Evolutionary conservation across 2,888 invertebrate species (phyloP).

Genomic region (Monochamus alternatus): DNA sequence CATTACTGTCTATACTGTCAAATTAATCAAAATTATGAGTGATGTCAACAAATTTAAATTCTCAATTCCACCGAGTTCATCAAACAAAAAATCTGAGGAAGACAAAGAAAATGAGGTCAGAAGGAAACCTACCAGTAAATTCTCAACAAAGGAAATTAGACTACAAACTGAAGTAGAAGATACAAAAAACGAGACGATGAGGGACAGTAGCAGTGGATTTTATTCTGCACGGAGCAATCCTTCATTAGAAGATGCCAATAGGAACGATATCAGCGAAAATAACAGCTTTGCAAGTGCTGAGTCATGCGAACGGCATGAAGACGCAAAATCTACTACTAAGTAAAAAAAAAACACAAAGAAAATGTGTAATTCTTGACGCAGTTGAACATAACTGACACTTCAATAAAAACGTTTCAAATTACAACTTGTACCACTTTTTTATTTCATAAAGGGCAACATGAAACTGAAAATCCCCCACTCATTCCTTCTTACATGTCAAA

Average conservation of each 20-base stretch:
- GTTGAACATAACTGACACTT: no score
- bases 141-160: conserved; percentile 30
- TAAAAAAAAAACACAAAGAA: background rate
- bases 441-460: no score
- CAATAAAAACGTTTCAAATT: no score
- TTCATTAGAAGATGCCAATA: background rate
- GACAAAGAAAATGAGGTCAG: conserved; percentile 15
- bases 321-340: background rate
- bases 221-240: conserved; percentile 40
- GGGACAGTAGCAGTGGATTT: conserved; percentile 39
- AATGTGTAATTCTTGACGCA: background rate
- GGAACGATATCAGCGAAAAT: conserved; percentile 13
- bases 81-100: conserved; percentile 8
- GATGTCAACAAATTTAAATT: conserved; percentile 14
- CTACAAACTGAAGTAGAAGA: conserved; percentile 28
- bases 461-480: no score
- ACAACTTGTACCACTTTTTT: no score
- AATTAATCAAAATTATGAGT: conserved; percentile 33
- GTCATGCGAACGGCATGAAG: conserved; percentile 15
- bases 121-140: conserved; percentile 36
- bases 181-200: conserved; percentile 30
- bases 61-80: background rate
- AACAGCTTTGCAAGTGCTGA: conserved; percentile 41
- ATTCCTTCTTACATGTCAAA: no score
- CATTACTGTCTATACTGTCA: background rate